Evolutionary conservation across 1,140 invertebrate genomes (phyloP).

Genomic region (Chelonus insularis): DNA sequence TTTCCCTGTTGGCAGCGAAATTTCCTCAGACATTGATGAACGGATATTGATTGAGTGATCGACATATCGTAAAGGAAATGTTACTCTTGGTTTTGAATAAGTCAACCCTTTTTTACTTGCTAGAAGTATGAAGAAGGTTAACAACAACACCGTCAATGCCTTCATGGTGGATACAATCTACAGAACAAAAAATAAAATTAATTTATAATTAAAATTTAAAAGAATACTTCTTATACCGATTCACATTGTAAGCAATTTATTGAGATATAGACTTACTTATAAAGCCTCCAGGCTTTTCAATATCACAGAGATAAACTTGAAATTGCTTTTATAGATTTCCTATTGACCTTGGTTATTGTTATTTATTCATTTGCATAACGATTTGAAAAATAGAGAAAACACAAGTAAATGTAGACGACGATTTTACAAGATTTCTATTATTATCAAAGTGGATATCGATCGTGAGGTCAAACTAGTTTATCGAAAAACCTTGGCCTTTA

Average conservation of each 20-base stretch:
- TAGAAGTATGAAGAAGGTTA: background rate
- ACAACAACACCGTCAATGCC: background rate
- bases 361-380: no score
- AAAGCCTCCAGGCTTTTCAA: background rate
- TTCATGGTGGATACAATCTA: background rate
- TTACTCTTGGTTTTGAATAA: slow-evolving; percentile 14
- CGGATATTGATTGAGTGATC: slow-evolving; percentile 33
- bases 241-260: background rate
- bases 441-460: no score
- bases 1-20: slow-evolving; percentile 38
- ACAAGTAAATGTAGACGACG: no score
- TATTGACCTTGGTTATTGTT: background rate
- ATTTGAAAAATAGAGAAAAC: no score
- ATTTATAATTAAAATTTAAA: background rate
- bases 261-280: background rate
- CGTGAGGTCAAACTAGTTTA: no score
- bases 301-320: background rate
- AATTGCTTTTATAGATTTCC: background rate
- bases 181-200: background rate
- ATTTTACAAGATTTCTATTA: no score
- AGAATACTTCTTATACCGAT: background rate
- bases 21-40: slow-evolving; percentile 11
- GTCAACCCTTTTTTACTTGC: background rate
- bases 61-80: slow-evolving; percentile 37
- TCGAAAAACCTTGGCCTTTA: no score